phyloP scores from a whole-genome alignment of 2,113 vertebrate species.

The Antechinus stuartii region DNA sequence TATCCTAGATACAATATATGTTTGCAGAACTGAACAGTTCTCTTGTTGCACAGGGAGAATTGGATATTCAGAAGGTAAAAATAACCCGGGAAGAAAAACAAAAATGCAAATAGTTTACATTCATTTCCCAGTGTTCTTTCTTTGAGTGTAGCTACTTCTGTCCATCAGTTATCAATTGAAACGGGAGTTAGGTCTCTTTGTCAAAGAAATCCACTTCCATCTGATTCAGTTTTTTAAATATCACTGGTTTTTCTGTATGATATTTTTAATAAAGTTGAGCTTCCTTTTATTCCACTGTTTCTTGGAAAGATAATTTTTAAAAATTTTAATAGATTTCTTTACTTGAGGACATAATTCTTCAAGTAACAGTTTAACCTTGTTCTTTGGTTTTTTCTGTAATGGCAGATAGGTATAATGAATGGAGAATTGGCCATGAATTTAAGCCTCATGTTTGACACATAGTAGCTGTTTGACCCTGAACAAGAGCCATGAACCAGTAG shows the following conservation, averaged over 20 bases:
- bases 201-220: not conserved
- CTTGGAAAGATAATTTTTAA: conserved; percentile 22
- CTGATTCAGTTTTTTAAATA: not conserved
- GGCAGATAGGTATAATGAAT: not conserved
- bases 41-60: too few species aligned
- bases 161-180: too few species aligned
- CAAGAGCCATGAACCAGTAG: not conserved
- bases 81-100: too few species aligned
- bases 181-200: too few species aligned
- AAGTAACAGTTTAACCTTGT: not conserved
- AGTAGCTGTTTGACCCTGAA: not conserved
- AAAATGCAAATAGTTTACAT: too few species aligned
- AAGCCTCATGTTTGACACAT: not conserved
- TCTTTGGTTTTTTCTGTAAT: not conserved
- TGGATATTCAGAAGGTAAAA: too few species aligned
- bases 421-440: not conserved
- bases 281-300: conserved; percentile 30
- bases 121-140: too few species aligned
- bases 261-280: conserved; percentile 13
- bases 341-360: not conserved
- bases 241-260: not conserved
- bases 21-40: too few species aligned
- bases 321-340: conserved; percentile 30
- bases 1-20: too few species aligned
- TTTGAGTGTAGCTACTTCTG: too few species aligned